Evolutionary conservation across 1,140 invertebrate genomes (phyloP), one percentile per base, ranked within the genome.

Genomic region (Colletes latitarsis): DNA sequence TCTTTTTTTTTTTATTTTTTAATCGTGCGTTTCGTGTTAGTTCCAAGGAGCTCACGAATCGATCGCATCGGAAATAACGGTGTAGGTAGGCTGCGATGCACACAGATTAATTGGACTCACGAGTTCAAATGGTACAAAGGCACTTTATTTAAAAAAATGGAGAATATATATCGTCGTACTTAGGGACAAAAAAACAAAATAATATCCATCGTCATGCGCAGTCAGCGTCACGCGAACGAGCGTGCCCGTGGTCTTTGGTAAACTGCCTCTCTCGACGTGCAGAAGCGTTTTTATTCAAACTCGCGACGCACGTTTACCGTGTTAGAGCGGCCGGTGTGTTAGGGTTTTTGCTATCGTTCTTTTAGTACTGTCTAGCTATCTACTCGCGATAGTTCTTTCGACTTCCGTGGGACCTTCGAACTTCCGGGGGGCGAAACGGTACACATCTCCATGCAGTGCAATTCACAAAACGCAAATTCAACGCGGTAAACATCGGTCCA

Each of bases 321-420:
- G 79, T 85, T 85, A 82, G 70, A 79, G 64, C 73, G 57, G 70
- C n/a, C n/a, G n/a, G n/a, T n/a, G n/a, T 85, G 70, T 81, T 71
- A 76, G 71, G 53, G 71, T 60, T 67, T 79, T 67, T 79, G 64
- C 14, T 79, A 73, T 75, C 58, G 39, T 64, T 66, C 73, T 63
- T 49, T 63, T 57, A 78, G 58, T 30, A 57, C 41, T 55, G 39
- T 52, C 46, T n/a, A 84, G 71, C 67, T 75, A 86, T 85, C 84
- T 86, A 86, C 80, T 74, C 39, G 9, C 30, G 30, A 30, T 52
- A 62, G 53, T 43, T 17, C 3, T 19, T 30, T 49, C 41, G 49
- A 55, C 21, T 73, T 60, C 74, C 80, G 58, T 77, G 80, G 74
- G 74, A 74, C 57, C 67, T 58, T 30, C 43, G 43, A 8, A 46